Percentiles rank a stretch among this genome's conserved stretches.
Conservation (phyloP, 2,888 invertebrate species). For the Luperina testacea region DNA sequence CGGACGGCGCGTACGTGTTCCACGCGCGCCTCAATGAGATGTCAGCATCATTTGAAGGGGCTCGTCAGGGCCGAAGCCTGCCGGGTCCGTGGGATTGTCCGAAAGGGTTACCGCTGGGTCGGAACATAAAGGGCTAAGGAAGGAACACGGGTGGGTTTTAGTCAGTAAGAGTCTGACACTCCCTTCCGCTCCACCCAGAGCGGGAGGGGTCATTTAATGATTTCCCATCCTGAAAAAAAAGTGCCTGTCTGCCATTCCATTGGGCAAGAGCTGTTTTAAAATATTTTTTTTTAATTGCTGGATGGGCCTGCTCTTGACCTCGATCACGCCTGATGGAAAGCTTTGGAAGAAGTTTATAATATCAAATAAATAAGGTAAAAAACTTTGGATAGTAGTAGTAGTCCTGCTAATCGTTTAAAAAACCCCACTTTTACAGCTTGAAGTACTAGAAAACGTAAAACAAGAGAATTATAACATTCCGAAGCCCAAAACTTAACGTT, state of each 20-base stretch:
- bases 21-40: too few species aligned
- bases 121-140: too few species aligned
- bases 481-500: slow-evolving; percentile 8
- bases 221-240: too few species aligned
- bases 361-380: neutral
- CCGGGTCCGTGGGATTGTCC: too few species aligned
- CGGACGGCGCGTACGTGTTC: too few species aligned
- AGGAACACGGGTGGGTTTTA: too few species aligned
- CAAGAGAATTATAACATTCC: slow-evolving; percentile 11
- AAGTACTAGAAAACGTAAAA: neutral
- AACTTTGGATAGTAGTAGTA: neutral
- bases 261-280: neutral
- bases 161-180: too few species aligned
- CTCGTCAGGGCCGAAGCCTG: too few species aligned
- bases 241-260: neutral
- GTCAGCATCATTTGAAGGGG: too few species aligned
- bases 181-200: too few species aligned
- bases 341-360: neutral
- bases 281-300: neutral
- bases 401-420: neutral
- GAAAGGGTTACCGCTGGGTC: too few species aligned
- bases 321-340: neutral
- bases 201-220: too few species aligned
- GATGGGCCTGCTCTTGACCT: neutral
- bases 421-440: neutral